These are phyloP conservation scores for Tenebrio molitor DNA, from an alignment of 1,140 invertebrate species.

Conservation along the genomic window DNA sequence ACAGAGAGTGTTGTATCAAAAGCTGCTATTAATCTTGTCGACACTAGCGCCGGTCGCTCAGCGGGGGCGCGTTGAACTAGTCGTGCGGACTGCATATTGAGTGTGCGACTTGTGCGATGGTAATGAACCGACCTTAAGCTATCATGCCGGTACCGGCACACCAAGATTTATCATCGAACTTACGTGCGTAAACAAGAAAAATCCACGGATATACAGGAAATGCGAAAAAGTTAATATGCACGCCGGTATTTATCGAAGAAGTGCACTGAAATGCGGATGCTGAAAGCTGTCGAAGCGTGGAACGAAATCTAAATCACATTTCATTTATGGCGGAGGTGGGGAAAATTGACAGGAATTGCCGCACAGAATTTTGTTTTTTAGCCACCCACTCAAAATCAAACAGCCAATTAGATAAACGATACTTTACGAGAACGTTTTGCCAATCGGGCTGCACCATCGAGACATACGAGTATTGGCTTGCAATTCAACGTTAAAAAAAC, in stretches of 20 bases:
- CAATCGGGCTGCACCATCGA: too few species aligned
- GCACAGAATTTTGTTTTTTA: too few species aligned
- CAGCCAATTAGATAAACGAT: too few species aligned
- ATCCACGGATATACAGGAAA: slow-evolving; percentile 21
- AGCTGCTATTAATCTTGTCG: slow-evolving; percentile 54
- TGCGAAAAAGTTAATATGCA: slow-evolving; percentile 17
- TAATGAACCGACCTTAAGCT: slow-evolving; percentile 45
- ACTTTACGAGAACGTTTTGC: too few species aligned
- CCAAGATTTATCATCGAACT: slow-evolving; percentile 39
- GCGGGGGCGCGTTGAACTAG: slow-evolving; percentile 48
- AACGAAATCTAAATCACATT: neutral
- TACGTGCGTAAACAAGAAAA: slow-evolving; percentile 40
- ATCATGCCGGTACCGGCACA: slow-evolving; percentile 39
- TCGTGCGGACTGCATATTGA: slow-evolving; percentile 53
- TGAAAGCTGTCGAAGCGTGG: slow-evolving; percentile 9
- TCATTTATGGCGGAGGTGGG: too few species aligned
- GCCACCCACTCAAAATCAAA: too few species aligned
- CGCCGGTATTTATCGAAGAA: slow-evolving; percentile 18
- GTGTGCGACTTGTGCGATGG: slow-evolving; percentile 43
- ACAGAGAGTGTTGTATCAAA: slow-evolving; percentile 51
- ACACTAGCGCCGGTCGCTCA: slow-evolving; percentile 51
- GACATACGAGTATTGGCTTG: too few species aligned
- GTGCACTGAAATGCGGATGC: slow-evolving; percentile 16
- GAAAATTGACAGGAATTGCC: too few species aligned
- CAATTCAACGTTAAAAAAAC: too few species aligned